Base-by-base conservation (phyloP, 1,140 invertebrate genomes). In the Tetragonula clypearis region DNA sequence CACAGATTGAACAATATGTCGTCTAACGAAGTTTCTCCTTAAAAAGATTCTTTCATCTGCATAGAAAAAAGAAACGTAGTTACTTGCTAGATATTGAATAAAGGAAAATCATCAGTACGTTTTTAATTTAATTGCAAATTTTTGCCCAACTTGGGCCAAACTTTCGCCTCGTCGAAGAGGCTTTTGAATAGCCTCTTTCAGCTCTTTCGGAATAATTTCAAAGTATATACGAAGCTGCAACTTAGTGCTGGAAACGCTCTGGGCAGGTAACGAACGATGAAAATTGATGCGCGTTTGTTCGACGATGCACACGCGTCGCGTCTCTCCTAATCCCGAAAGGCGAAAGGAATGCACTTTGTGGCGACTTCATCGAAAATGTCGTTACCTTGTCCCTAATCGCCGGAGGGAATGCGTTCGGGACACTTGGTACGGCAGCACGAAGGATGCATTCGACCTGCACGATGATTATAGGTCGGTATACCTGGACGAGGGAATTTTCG, bases 331-430 rank as follows among this genome's bases (percentile, higher is more conserved):
- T 79, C 82, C 41, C 35, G 26, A 30, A 30, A 30, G 35, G 6
- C 30, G 17, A 49, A 26, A n/a, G 26, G 55, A 41, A 9, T 15
- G 23, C n/a, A 55, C 6, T 2, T 58, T n/a, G 30, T 56, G n/a
- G 30, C 55, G 23, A 72, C 56, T 58, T 53, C n/a, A n/a, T 62
- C 30, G 62, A 19, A 19, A 21, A 76, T 1, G 35, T 60, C n/a
- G 65, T 58, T 71, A 56, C 53, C 35, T 26, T 23, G 82, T 73
- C 26, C 82, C 72, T 84, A 84, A 84, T 84, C 82, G 56, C 15
- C 12, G n/a, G n/a, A 35, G n/a, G 19, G 60, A 62, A 78, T n/a
- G n/a, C 49, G 68, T 60, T 26, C 74, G 12, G 41, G 71, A 66
- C 71, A 56, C 53, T n/a, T 4, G 0, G 26, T 11, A 17, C 35